Evolutionary conservation across 2,797 vertebrate genomes (phyloP), one percentile per base, ranked within the genome.

Genomic region (Schizothorax lantsangensis): DNA sequence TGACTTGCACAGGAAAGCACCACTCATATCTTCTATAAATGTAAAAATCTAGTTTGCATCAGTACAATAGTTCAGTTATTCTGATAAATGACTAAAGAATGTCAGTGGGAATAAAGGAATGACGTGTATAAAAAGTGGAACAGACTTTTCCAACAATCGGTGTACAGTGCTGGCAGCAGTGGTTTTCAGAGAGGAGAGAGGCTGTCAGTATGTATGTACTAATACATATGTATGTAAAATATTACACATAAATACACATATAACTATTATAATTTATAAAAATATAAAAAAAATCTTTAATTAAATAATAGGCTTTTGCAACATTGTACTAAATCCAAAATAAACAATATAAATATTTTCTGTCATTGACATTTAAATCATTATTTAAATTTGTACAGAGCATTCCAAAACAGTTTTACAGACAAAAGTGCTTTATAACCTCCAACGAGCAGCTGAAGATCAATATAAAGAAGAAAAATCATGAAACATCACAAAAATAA

Each of bases 71-170:
- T 17, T 21, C 45, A 10, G 43, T 21, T 78, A 78, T 54, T 68
- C 30, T 52, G 73, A 77, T 40, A 36, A 75, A 77, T 23, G 57
- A 40, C 10, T 64, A 10, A 49, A 47, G 72, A 84, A 75, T 77
- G 83, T 84, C 83, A 84, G 82, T 75, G 57, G 82, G 82, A 47
- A 12, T 15, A 26, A 68, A 84, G 9, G 33, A 68, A n/a, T 84
- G 57, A 84, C 4, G 4, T 17, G 38, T 30, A 30, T 30, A 30
- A 52, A 43, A 43, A 73, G 73, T 57, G 23, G 1, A 83, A 2
- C 2, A 4, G 49, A 54, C 8, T 81, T 40, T 66, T n/a, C 7
- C 38, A 81, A 69, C 80, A 71, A 68, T 68, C n/a, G 5, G 21
- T 15, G 47, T n/a, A 52, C 21, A 81, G 80, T 83, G 36, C 49